Evolutionary conservation across 2,797 vertebrate genomes (phyloP).

Genomic region (Chromis chromis): DNA sequence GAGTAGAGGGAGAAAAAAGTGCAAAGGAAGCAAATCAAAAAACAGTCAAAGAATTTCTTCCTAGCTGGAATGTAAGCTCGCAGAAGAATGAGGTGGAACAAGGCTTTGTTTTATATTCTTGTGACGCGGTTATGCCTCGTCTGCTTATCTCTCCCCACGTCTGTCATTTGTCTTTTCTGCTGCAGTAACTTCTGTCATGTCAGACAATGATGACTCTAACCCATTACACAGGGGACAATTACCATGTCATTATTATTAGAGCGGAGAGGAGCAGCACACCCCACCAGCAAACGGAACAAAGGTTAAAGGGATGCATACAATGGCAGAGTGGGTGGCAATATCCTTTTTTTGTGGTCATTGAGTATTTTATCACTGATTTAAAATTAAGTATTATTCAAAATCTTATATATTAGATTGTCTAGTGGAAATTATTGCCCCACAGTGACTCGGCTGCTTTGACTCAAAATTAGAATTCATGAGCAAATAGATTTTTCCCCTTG

Average conservation of each 20-base stretch:
- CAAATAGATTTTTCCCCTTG: not conserved
- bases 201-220: conserved; percentile 34
- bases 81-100: conserved; percentile 5
- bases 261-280: conserved; percentile 34
- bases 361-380: not conserved
- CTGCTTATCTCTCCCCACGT: conserved; percentile 14
- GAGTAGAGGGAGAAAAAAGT: not conserved
- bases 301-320: conserved; percentile 28
- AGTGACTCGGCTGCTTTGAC: not conserved
- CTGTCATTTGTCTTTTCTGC: conserved; percentile 39
- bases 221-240: conserved; percentile 46
- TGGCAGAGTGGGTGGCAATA: not conserved
- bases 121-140: not conserved
- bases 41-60: not conserved
- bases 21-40: conserved; percentile 31
- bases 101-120: conserved; percentile 8
- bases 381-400: not conserved
- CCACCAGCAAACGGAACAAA: conserved; percentile 39
- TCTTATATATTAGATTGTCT: no score
- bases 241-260: conserved; percentile 56
- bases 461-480: not conserved
- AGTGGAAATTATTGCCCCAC: conserved; percentile 4
- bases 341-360: not conserved
- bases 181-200: conserved; percentile 39
- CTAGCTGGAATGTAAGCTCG: conserved; percentile 1